Evolutionary conservation across 1,140 invertebrate genomes (phyloP).

Genomic region (Meloidogyne floridensis): DNA sequence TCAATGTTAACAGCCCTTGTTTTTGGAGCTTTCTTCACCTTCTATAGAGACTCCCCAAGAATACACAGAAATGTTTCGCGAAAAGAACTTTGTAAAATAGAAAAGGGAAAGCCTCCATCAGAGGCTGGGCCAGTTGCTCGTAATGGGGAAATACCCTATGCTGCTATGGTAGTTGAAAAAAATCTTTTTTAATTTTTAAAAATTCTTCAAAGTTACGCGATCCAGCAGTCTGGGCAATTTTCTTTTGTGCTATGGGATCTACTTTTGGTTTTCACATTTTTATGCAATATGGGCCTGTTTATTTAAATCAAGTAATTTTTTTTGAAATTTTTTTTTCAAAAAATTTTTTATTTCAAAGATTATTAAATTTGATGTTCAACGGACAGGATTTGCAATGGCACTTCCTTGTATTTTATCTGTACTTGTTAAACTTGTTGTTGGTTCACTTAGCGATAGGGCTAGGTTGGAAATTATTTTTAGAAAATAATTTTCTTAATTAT

Average conservation of each 20-base stretch:
- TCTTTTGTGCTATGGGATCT: constrained; percentile 39
- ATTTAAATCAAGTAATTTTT: constrained; percentile 55
- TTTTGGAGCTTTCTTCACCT: constrained; percentile 44
- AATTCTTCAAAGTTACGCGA: constrained; percentile 19
- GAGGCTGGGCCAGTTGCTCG: background rate
- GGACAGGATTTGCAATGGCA: constrained; percentile 52
- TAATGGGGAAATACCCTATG: constrained; percentile 34
- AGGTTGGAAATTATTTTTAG: constrained; percentile 23
- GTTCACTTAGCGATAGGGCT: constrained; percentile 47
- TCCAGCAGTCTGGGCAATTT: constrained; percentile 32
- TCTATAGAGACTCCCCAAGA: constrained; percentile 47
- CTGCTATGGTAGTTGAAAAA: constrained; percentile 28
- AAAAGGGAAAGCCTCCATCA: constrained; percentile 31
- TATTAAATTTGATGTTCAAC: constrained; percentile 50
- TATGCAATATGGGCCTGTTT: constrained; percentile 59
- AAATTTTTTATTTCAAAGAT: background rate
- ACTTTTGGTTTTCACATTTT: constrained; percentile 51
- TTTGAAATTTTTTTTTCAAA: constrained; percentile 12
- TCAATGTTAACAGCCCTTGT: constrained; percentile 40
- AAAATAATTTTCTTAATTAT: constrained; percentile 32
- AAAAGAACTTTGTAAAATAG: constrained; percentile 41
- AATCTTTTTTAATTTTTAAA: background rate
- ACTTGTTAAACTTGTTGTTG: constrained; percentile 48
- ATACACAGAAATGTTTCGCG: constrained; percentile 42
- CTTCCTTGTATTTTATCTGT: constrained; percentile 46